A percentile compares a stretch with the other conserved stretches of the same genome.
Evolutionary conservation across 2,113 vertebrate species (phyloP).

Genomic region (Pheucticus melanocephalus): DNA sequence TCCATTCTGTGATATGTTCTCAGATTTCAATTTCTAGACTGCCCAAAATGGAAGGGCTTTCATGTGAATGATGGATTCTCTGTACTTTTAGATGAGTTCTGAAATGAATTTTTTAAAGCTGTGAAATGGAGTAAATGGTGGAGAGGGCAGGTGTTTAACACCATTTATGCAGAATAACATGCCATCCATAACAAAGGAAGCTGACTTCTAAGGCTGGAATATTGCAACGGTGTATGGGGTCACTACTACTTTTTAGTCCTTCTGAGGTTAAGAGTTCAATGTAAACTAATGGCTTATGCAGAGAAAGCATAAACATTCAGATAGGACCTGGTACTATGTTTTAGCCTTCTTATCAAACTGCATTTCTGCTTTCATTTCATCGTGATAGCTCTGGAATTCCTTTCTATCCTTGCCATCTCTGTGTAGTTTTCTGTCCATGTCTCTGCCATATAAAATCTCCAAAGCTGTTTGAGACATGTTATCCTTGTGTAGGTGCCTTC

Average conservation of each 20-base stretch:
- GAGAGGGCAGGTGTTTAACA: not conserved
- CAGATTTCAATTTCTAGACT: not conserved
- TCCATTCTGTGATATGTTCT: not conserved
- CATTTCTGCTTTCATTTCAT: not conserved
- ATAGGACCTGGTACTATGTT: not conserved
- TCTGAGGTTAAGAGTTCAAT: not conserved
- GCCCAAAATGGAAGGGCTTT: not conserved
- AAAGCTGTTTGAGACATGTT: not conserved
- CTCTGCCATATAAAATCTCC: not conserved
- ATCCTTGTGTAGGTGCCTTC: not conserved
- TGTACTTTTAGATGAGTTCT: not conserved
- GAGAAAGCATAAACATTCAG: conserved; percentile 9
- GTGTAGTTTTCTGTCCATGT: not conserved
- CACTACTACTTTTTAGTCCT: not conserved
- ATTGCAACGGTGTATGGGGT: not conserved
- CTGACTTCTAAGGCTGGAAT: not conserved
- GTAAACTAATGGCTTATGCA: not conserved
- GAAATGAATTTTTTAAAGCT: not conserved
- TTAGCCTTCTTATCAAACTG: conserved; percentile 11
- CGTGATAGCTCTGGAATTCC: not conserved
- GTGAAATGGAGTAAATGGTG: not conserved
- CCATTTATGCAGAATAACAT: not conserved
- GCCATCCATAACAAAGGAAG: not conserved
- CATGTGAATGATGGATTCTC: not conserved
- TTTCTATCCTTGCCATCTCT: not conserved